These are phyloP conservation scores for Bolinopsis microptera DNA, from an alignment of 37 sponge, comb jelly and placozoan genomes.

Conservation along the genomic window DNA sequence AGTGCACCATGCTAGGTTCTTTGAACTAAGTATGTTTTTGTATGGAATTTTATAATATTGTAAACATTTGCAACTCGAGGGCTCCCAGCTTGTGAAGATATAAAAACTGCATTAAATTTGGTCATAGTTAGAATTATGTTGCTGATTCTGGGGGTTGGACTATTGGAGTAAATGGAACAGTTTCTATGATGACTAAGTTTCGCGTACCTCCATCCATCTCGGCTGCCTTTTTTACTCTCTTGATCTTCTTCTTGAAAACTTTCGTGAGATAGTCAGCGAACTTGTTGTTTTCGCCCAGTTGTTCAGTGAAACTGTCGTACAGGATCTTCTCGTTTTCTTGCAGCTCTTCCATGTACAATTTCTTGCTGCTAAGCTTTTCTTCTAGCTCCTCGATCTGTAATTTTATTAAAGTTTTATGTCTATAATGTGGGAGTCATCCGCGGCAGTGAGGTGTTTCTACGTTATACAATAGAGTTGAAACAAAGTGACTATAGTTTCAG, in stretches of 20 bases:
- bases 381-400: constrained; percentile 77
- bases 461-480: too few relatives aligned
- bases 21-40: background rate
- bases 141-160: too few relatives aligned
- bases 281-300: constrained; percentile 86
- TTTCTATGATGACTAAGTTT: too few relatives aligned
- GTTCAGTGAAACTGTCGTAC: constrained; percentile 71
- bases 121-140: too few relatives aligned
- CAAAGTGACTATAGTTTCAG: too few relatives aligned
- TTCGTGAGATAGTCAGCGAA: constrained; percentile 90
- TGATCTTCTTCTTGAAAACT: constrained; percentile 97
- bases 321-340: constrained; percentile 82
- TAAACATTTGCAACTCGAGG: too few relatives aligned
- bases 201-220: constrained; percentile 66
- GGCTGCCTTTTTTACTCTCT: constrained; percentile 78
- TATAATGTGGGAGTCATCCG: too few relatives aligned
- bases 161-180: background rate
- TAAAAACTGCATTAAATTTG: too few relatives aligned
- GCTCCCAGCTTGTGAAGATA: too few relatives aligned
- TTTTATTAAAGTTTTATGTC: background rate
- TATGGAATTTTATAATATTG: too few relatives aligned
- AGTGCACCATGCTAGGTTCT: background rate
- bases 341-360: constrained; percentile 69
- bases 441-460: too few relatives aligned
- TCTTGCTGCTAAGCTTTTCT: constrained; percentile 69